These are phyloP conservation scores for Myotis lucifugus DNA, from an alignment of 2,113 vertebrate species.

Conservation along the genomic window DNA sequence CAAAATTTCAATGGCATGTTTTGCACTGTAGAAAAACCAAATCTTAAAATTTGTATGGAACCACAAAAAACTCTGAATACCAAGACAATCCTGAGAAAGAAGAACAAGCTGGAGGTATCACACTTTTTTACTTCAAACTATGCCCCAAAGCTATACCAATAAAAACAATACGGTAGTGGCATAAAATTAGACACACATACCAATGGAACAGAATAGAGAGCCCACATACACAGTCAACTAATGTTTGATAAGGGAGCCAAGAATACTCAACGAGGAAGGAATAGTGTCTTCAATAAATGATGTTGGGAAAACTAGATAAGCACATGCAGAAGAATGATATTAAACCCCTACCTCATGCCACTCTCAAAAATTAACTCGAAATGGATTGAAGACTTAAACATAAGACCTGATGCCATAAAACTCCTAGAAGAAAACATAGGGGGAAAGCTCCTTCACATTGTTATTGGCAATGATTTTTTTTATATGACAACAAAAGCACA, in stretches of 20 bases:
- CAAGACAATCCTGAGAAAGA: background rate
- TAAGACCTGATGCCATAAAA: background rate
- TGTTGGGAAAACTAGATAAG: background rate
- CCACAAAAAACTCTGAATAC: background rate
- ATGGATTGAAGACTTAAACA: background rate
- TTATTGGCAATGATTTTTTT: background rate
- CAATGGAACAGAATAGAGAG: background rate
- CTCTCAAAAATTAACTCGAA: background rate
- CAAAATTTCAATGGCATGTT: background rate
- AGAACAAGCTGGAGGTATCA: background rate
- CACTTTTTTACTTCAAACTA: background rate
- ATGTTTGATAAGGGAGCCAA: background rate
- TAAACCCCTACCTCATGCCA: background rate
- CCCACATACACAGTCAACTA: background rate
- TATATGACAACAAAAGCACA: background rate
- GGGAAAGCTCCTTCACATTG: background rate
- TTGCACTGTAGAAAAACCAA: background rate
- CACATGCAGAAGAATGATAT: background rate
- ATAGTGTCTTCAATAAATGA: background rate
- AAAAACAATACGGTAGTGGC: background rate
- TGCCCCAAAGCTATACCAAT: background rate
- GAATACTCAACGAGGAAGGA: background rate
- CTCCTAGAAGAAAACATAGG: background rate
- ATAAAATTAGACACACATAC: background rate
- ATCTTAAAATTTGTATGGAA: background rate